Conservation (phyloP, 2,888 invertebrate species). For the Microplitis manilae region DNA sequence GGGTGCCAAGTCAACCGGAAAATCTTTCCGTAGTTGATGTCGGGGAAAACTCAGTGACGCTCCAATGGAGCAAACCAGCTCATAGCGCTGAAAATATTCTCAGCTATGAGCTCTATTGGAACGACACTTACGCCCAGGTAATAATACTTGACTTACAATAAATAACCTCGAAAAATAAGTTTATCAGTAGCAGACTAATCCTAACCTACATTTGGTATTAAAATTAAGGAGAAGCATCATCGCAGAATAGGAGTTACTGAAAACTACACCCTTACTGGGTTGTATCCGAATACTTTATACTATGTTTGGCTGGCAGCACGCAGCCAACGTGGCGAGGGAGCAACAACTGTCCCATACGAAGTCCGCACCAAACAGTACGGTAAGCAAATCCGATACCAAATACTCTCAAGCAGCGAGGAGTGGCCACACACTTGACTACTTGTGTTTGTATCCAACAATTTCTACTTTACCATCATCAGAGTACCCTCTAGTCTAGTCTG, state of each 20-base stretch:
- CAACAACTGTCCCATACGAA: slow-evolving; percentile 93
- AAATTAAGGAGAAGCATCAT: slow-evolving; percentile 81
- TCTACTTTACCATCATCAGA: slow-evolving; percentile 19
- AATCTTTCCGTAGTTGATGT: slow-evolving; percentile 89
- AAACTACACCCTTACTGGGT: slow-evolving; percentile 88
- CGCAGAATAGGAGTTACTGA: slow-evolving; percentile 88
- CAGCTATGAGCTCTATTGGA: slow-evolving; percentile 97
- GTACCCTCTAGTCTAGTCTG: not conserved
- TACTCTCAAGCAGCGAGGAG: slow-evolving; percentile 66
- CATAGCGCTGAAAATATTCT: slow-evolving; percentile 94
- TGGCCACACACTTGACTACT: slow-evolving; percentile 52
- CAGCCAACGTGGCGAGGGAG: slow-evolving; percentile 94
- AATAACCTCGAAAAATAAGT: not conserved
- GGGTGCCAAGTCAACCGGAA: slow-evolving; percentile 97
- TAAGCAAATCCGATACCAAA: slow-evolving; percentile 76
- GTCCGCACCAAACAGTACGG: slow-evolving; percentile 98
- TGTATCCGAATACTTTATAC: slow-evolving; percentile 97
- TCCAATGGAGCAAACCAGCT: slow-evolving; percentile 93
- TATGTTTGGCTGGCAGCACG: slow-evolving; percentile 97
- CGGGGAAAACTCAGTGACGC: slow-evolving; percentile 90
- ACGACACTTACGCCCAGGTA: slow-evolving; percentile 93
- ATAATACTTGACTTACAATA: slow-evolving; percentile 30
- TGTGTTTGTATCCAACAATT: slow-evolving; percentile 11
- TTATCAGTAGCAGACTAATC: not conserved
- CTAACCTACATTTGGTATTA: no score